phyloP scores from a whole-genome alignment of 2,113 vertebrate genomes.

The Mustela lutreola region DNA sequence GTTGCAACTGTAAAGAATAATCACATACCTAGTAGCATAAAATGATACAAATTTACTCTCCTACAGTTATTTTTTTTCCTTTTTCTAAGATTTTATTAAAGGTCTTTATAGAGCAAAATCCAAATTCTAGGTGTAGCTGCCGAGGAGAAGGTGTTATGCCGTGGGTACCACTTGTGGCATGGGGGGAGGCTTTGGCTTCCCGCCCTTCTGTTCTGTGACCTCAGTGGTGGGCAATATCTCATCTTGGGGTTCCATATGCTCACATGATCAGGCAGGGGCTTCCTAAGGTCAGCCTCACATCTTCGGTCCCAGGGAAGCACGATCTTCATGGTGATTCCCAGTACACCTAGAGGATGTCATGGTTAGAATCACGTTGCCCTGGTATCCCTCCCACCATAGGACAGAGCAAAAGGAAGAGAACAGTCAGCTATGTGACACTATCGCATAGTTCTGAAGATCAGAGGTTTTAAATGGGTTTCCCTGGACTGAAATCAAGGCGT shows the following conservation, averaged over 20 bases:
- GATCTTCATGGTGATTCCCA: conserved; percentile 84
- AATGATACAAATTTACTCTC: neutral
- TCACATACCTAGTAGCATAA: neutral
- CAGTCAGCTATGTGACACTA: neutral
- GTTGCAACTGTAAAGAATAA: neutral
- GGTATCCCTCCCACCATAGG: rapidly evolving
- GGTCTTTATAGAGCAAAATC: neutral
- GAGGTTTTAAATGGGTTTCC: neutral
- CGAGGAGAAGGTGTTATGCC: neutral
- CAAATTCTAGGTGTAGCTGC: neutral
- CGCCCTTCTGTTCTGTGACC: neutral
- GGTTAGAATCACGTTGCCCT: neutral
- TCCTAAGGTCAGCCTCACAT: conserved; percentile 98
- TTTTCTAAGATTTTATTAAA: neutral
- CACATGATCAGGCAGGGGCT: conserved; percentile 98
- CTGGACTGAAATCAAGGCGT: rapidly evolving
- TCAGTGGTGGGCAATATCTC: neutral
- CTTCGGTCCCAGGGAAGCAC: conserved; percentile 84
- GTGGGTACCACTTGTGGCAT: neutral
- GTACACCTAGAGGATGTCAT: conserved; percentile 89
- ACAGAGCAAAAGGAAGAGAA: neutral
- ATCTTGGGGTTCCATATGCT: conserved; percentile 86
- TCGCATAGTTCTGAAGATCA: neutral
- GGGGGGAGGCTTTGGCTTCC: neutral
- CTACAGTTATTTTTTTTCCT: neutral